These are phyloP conservation scores for Drosophila parthenogenetica DNA, from an alignment of 2,888 invertebrate species.

Conservation along the genomic window DNA sequence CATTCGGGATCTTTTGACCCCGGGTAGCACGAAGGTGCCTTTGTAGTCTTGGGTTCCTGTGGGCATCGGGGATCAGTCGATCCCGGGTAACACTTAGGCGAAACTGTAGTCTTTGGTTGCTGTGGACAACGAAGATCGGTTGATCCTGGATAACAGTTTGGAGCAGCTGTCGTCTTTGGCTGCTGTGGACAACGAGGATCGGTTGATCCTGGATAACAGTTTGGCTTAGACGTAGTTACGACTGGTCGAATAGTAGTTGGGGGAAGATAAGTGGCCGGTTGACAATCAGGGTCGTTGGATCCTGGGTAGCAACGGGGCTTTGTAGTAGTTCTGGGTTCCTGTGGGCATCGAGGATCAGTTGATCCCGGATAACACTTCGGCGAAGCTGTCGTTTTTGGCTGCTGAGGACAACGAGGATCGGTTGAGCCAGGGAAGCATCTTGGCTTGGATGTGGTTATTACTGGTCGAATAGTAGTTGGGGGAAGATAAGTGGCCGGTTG, in stretches of 20 bases:
- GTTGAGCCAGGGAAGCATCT: conserved; percentile 83
- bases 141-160: neutral
- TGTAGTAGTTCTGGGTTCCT: neutral
- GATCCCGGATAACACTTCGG: conserved; percentile 8
- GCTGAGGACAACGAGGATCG: conserved; percentile 73
- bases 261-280: conserved; percentile 13
- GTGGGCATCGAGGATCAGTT: conserved; percentile 2
- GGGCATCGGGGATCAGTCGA: conserved; percentile 47
- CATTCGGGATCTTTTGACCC: conserved; percentile 61
- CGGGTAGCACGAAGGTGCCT: conserved; percentile 75
- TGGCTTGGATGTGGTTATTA: conserved; percentile 43
- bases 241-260: conserved; percentile 11
- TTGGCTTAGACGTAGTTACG: conserved; percentile 3
- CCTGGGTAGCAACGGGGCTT: conserved; percentile 4
- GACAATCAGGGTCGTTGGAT: neutral
- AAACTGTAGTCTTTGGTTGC: neutral
- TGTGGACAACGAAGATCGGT: neutral
- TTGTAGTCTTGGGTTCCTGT: conserved; percentile 22
- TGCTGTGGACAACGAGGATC: conserved; percentile 20
- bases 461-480: neutral
- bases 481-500: conserved; percentile 1
- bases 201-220: neutral
- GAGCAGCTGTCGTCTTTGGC: conserved; percentile 1
- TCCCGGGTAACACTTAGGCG: conserved; percentile 73
- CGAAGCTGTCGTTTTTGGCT: conserved; percentile 36